Conservation (phyloP, 2,888 invertebrate genomes). For the Microctonus hyperodae region DNA sequence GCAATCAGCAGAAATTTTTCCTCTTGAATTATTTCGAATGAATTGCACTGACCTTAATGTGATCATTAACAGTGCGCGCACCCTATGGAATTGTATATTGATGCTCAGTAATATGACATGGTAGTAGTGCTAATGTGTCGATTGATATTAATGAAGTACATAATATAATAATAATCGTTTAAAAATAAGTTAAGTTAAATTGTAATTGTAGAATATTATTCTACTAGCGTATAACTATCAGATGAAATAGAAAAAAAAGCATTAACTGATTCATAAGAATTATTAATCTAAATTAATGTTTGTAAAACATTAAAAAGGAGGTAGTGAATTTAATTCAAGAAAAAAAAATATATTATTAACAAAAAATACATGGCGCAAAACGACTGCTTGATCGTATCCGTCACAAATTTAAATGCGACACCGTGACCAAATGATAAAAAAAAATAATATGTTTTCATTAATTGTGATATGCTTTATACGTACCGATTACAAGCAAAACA, state of each 20-base stretch:
- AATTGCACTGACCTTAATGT: conserved; percentile 24
- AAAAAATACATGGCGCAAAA: conserved; percentile 32
- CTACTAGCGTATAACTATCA: background rate
- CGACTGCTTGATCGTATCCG: conserved; percentile 1
- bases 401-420: background rate
- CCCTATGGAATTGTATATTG: conserved; percentile 41
- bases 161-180: background rate
- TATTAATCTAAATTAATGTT: background rate
- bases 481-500: background rate
- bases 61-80: conserved; percentile 27
- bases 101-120: conserved; percentile 33
- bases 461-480: conserved; percentile 4
- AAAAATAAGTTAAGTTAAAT: background rate
- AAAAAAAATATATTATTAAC: background rate
- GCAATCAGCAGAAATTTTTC: conserved; percentile 10
- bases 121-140: conserved; percentile 9
- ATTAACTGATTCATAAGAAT: conserved; percentile 3
- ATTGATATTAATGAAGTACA: conserved; percentile 5
- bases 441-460: background rate
- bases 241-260: background rate
- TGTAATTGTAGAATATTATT: background rate
- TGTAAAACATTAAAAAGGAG: background rate
- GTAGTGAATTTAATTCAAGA: conserved; percentile 2
- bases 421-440: background rate
- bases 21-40: conserved; percentile 27